phyloP scores from a whole-genome alignment of 2,797 vertebrate species.

The Ataeniobius toweri region DNA sequence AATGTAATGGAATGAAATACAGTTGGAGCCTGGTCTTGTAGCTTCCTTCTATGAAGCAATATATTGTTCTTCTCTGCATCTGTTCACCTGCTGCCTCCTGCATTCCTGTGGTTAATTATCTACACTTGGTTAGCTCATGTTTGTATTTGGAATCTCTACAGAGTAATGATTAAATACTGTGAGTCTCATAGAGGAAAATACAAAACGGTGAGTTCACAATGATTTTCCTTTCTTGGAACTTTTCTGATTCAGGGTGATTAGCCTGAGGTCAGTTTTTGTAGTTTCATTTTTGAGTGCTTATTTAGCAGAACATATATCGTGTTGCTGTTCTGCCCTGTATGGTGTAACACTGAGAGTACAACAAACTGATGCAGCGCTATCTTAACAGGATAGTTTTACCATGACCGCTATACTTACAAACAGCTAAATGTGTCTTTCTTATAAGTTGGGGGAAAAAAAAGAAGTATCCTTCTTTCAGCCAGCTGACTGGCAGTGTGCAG shows the following conservation, averaged over 20 bases:
- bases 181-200: not conserved
- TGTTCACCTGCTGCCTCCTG: conserved; percentile 37
- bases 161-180: conserved; percentile 18
- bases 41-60: conserved; percentile 11
- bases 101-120: conserved; percentile 68
- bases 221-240: not conserved
- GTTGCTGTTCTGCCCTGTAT: not conserved
- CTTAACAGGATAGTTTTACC: too few species aligned
- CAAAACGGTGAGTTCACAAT: not conserved
- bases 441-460: too few species aligned
- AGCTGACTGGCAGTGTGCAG: too few species aligned
- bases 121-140: conserved; percentile 23
- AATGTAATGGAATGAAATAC: not conserved
- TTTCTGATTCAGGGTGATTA: not conserved
- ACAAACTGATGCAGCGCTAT: too few species aligned
- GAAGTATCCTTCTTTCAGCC: too few species aligned
- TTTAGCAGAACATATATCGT: not conserved
- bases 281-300: not conserved
- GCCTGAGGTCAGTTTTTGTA: not conserved
- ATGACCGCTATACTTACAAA: too few species aligned
- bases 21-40: not conserved
- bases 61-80: conserved; percentile 23
- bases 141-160: conserved; percentile 37
- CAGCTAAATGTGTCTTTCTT: too few species aligned
- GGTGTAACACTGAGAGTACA: too few species aligned